phyloP scores from a whole-genome alignment of 2,888 invertebrate species.

The Torymus tubicola region DNA sequence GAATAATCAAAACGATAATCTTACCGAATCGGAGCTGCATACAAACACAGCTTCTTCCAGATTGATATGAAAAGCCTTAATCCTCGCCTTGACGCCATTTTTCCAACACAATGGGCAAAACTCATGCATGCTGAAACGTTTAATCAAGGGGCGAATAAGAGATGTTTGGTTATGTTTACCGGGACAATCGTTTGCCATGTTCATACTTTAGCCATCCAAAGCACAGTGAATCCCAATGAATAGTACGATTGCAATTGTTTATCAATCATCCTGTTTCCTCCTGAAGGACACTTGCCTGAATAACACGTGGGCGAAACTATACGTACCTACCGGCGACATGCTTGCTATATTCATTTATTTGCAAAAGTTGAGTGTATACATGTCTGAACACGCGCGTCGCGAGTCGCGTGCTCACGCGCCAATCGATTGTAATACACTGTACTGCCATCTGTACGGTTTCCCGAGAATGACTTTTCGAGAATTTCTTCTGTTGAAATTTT shows the following conservation, averaged over 20 bases:
- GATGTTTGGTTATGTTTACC: conserved; percentile 37
- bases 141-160: conserved; percentile 7
- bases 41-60: conserved; percentile 67
- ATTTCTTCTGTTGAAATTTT: too few relatives aligned
- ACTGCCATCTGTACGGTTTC: too few relatives aligned
- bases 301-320: conserved; percentile 26
- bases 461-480: too few relatives aligned
- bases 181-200: conserved; percentile 13
- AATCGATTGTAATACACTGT: too few relatives aligned
- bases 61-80: conserved; percentile 68
- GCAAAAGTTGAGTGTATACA: too few relatives aligned
- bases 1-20: background rate
- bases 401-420: too few relatives aligned
- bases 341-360: too few relatives aligned
- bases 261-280: background rate
- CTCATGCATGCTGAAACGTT: conserved; percentile 65
- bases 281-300: background rate
- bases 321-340: background rate
- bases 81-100: conserved; percentile 64
- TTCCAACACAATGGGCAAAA: conserved; percentile 69
- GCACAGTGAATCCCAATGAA: background rate
- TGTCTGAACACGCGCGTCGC: too few relatives aligned
- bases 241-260: conserved; percentile 7
- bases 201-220: conserved; percentile 52
- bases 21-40: conserved; percentile 67